Evolutionary conservation across 2,888 invertebrate species (phyloP).

Genomic region (Latrodectus elegans): DNA sequence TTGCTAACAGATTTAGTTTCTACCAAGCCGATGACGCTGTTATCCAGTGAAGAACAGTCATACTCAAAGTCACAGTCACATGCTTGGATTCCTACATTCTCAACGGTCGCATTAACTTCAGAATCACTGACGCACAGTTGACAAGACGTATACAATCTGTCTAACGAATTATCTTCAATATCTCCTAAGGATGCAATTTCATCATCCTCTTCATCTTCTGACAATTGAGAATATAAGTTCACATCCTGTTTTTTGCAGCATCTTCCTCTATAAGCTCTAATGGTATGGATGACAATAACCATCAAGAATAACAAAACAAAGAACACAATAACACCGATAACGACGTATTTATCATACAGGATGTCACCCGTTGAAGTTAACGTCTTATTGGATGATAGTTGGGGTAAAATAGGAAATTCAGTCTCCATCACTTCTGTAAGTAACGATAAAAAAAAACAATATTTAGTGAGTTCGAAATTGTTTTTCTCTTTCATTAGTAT

Average conservation of each 20-base stretch:
- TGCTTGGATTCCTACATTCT: background rate
- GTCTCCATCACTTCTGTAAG: too few relatives aligned
- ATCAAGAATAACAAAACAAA: background rate
- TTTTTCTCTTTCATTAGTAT: too few relatives aligned
- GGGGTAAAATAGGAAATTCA: too few relatives aligned
- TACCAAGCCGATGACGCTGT: background rate
- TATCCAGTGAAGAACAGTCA: conserved; percentile 31
- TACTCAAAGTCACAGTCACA: background rate
- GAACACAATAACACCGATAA: background rate
- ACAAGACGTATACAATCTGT: conserved; percentile 10
- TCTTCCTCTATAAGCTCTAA: background rate
- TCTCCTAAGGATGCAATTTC: conserved; percentile 10
- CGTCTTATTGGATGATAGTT: background rate
- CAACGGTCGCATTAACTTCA: background rate
- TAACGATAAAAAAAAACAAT: too few relatives aligned
- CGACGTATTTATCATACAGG: background rate
- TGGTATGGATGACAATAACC: background rate
- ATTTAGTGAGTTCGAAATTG: too few relatives aligned
- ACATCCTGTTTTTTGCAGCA: background rate
- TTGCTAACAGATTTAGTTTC: background rate
- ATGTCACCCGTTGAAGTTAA: background rate
- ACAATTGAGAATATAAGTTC: background rate
- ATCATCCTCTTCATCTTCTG: background rate
- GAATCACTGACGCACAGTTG: conserved; percentile 11
- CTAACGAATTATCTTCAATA: background rate